Evolutionary conservation across 2,888 invertebrate species (phyloP).

Genomic region (Hirtodrosophila trivittata): DNA sequence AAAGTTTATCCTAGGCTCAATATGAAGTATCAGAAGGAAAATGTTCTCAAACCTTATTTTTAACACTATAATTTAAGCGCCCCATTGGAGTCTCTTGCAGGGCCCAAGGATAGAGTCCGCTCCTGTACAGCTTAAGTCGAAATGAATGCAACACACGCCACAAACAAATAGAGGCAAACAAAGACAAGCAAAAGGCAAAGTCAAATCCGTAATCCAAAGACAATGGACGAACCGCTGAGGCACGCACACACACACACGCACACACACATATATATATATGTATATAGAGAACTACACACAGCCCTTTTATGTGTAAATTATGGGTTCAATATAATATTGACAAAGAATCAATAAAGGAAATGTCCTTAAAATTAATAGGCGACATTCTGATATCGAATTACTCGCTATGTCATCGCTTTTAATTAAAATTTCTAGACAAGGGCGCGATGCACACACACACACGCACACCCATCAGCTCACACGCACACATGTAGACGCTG

Average conservation of each 20-base stretch:
- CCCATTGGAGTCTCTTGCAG: too few relatives aligned
- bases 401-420: conserved; percentile 83
- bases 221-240: conserved; percentile 41
- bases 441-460: conserved; percentile 49
- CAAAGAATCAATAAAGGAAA: conserved; percentile 80
- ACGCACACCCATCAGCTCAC: conserved; percentile 11
- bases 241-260: conserved; percentile 23
- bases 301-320: conserved; percentile 79
- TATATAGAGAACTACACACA: conserved; percentile 1
- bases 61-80: too few relatives aligned
- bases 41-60: too few relatives aligned
- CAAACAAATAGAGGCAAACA: conserved; percentile 25
- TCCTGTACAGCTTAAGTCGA: conserved; percentile 20
- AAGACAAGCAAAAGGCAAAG: conserved; percentile 43
- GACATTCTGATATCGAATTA: conserved; percentile 82
- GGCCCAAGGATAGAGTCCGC: conserved; percentile 7
- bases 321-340: conserved; percentile 79
- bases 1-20: too few relatives aligned
- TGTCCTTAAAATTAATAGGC: conserved; percentile 81
- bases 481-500: conserved; percentile 23
- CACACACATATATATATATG: background rate
- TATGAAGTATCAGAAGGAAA: too few relatives aligned
- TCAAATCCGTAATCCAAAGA: conserved; percentile 44
- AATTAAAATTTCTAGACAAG: conserved; percentile 81
- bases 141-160: conserved; percentile 51